phyloP scores from a whole-genome alignment of 1,140 invertebrate species.

The Stegodyphus mimosarum region DNA sequence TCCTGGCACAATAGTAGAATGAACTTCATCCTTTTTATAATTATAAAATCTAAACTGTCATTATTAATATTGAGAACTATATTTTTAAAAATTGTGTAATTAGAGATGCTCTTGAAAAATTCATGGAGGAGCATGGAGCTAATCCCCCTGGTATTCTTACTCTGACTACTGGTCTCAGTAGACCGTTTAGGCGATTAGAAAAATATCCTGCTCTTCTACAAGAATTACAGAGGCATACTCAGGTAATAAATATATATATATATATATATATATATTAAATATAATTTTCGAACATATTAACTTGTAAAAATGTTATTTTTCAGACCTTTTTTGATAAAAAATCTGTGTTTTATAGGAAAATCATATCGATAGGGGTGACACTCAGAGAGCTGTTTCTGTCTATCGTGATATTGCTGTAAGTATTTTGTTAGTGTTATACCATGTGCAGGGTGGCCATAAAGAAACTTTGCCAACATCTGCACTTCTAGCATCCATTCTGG shows the following conservation, averaged over 20 bases:
- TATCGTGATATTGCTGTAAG: slow-evolving; percentile 94
- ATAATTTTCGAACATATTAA: neutral
- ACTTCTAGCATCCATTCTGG: no score
- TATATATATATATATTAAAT: neutral
- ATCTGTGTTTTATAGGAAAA: slow-evolving; percentile 75
- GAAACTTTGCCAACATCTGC: no score
- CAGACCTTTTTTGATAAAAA: neutral
- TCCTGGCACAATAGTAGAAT: neutral
- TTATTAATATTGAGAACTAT: neutral
- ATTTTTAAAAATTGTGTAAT: slow-evolving; percentile 9
- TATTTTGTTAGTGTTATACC: slow-evolving; percentile 60
- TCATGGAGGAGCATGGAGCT: slow-evolving; percentile 83
- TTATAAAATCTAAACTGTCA: no score
- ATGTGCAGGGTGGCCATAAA: no score
- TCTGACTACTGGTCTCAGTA: slow-evolving; percentile 90
- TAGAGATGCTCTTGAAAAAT: slow-evolving; percentile 82
- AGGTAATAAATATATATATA: slow-evolving; percentile 68
- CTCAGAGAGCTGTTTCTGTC: slow-evolving; percentile 90
- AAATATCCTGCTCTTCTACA: slow-evolving; percentile 89
- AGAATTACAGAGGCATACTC: slow-evolving; percentile 93
- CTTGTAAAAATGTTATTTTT: neutral
- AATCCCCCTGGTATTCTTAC: slow-evolving; percentile 83
- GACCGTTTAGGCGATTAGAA: slow-evolving; percentile 93
- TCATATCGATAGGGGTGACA: slow-evolving; percentile 95
- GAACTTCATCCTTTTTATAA: no score